Evolutionary conservation across 2,888 invertebrate species (phyloP).

Genomic region (Amblyteles armatorius): DNA sequence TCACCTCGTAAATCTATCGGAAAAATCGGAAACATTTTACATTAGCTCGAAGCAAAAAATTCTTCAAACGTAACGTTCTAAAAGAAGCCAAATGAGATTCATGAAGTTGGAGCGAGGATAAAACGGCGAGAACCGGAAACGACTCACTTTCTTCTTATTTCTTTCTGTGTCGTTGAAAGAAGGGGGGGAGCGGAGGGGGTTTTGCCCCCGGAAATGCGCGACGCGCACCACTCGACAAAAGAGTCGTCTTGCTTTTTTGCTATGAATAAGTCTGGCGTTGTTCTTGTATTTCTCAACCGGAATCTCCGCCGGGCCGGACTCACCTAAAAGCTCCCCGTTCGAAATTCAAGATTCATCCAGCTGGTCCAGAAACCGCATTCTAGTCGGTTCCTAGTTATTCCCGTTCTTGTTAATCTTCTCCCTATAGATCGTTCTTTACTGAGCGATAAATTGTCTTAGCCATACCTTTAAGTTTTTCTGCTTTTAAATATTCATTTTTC

Average conservation of each 20-base stretch:
- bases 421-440: slow-evolving; percentile 16
- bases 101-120: slow-evolving; percentile 60
- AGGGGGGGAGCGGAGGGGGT: slow-evolving; percentile 24
- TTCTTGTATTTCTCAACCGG: slow-evolving; percentile 54
- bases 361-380: slow-evolving; percentile 26
- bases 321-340: not conserved
- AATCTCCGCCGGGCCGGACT: not conserved
- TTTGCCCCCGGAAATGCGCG: slow-evolving; percentile 59
- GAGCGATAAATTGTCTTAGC: slow-evolving; percentile 15
- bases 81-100: slow-evolving; percentile 67
- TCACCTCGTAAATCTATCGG: slow-evolving; percentile 8
- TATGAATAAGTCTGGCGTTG: slow-evolving; percentile 41
- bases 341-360: slow-evolving; percentile 31
- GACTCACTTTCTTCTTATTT: slow-evolving; percentile 46
- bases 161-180: slow-evolving; percentile 57
- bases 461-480: not conserved
- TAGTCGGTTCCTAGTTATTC: not conserved
- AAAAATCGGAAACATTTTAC: not conserved
- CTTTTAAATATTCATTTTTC: not conserved
- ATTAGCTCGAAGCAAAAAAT: not conserved
- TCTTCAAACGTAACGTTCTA: slow-evolving; percentile 2
- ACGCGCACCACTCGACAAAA: slow-evolving; percentile 54
- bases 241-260: slow-evolving; percentile 38
- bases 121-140: slow-evolving; percentile 51
- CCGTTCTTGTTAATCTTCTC: slow-evolving; percentile 13